Evolutionary conservation across 2,888 invertebrate species (phyloP).

Genomic region (Lottia gigantea): DNA sequence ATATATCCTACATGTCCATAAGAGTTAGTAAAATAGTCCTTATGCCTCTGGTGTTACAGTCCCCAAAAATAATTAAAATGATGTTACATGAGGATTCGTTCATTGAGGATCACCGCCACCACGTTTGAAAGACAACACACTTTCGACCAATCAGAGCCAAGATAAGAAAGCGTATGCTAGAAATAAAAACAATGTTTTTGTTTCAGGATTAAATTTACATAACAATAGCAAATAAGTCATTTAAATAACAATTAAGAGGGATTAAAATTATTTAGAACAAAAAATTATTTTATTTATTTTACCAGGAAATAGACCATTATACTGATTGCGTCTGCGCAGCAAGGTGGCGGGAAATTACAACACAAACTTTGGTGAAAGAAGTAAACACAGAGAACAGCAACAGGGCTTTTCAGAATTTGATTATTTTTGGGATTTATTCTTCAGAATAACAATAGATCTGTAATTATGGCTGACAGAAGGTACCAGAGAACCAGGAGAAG

Average conservation of each 20-base stretch:
- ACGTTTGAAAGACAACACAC: slow-evolving; percentile 57
- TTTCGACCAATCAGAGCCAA: slow-evolving; percentile 53
- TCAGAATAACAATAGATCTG: slow-evolving; percentile 14
- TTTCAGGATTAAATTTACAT: slow-evolving; percentile 2
- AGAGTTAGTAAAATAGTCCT: no score
- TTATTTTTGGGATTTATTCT: background rate
- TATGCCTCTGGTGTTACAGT: background rate
- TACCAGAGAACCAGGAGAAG: slow-evolving; percentile 13
- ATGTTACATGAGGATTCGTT: slow-evolving; percentile 18
- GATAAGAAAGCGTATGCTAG: slow-evolving; percentile 11
- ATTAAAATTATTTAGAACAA: background rate
- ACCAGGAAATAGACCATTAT: background rate
- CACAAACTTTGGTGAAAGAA: slow-evolving; percentile 26
- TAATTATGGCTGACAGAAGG: slow-evolving; percentile 19
- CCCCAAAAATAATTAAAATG: background rate
- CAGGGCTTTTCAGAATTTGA: background rate
- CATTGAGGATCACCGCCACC: slow-evolving; percentile 50
- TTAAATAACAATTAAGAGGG: background rate
- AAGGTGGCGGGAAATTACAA: slow-evolving; percentile 41
- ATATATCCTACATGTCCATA: no score
- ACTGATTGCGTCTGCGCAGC: slow-evolving; percentile 33
- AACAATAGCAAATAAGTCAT: background rate
- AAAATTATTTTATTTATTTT: background rate
- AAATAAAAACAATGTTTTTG: background rate
- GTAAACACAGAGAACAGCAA: slow-evolving; percentile 16